Conservation (phyloP, 2,888 invertebrate species). For the Cryptocheilus praepositus region DNA sequence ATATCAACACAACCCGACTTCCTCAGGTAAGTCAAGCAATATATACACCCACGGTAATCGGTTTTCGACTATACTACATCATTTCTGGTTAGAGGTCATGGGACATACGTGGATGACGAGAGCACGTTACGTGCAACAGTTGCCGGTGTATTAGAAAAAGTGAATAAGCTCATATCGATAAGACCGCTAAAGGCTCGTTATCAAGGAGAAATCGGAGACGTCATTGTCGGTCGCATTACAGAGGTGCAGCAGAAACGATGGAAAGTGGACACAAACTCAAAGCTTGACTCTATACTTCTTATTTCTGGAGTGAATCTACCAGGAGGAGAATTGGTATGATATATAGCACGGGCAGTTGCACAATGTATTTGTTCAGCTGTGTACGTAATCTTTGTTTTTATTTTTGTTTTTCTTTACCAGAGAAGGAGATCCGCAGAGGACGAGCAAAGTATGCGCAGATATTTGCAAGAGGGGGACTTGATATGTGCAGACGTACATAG, state of each 20-base stretch:
- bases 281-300: conserved; percentile 89
- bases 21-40: conserved; percentile 80
- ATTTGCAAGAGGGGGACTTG: conserved; percentile 95
- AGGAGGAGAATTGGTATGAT: conserved; percentile 92
- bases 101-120: conserved; percentile 90
- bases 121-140: conserved; percentile 93
- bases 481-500: conserved; percentile 99
- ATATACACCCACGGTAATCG: not conserved
- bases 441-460: conserved; percentile 97
- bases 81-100: conserved; percentile 87
- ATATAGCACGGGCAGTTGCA: conserved; percentile 1
- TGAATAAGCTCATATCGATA: conserved; percentile 95
- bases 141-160: conserved; percentile 94
- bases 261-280: conserved; percentile 96
- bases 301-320: conserved; percentile 97
- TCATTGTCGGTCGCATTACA: conserved; percentile 94
- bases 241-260: conserved; percentile 96
- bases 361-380: not conserved
- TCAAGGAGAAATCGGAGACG: conserved; percentile 96
- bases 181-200: conserved; percentile 93
- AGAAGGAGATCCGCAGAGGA: conserved; percentile 95
- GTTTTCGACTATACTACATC: not conserved
- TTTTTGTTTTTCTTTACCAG: conserved; percentile 72
- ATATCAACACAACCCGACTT: conserved; percentile 89
- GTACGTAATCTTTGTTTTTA: not conserved